Evolutionary conservation across 2,888 invertebrate species (phyloP).

Genomic region (Melipona bicolor): DNA sequence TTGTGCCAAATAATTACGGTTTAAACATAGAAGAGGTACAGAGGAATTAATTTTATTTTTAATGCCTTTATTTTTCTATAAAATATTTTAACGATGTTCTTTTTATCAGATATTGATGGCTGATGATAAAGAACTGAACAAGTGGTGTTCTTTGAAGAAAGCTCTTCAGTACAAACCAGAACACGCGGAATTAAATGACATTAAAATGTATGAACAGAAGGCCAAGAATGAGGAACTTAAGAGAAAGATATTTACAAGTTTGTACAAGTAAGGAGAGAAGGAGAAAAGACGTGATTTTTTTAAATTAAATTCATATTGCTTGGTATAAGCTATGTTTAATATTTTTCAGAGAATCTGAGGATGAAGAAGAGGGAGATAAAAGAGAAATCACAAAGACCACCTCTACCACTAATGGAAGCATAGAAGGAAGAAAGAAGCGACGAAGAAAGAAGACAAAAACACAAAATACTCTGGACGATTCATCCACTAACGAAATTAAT

Average conservation of each 20-base stretch:
- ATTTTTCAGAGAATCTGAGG: constrained; percentile 60
- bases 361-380: constrained; percentile 76
- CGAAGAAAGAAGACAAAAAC: constrained; percentile 79
- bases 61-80: background rate
- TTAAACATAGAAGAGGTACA: constrained; percentile 94
- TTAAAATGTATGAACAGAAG: constrained; percentile 90
- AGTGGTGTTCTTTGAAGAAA: constrained; percentile 97
- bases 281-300: background rate
- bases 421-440: constrained; percentile 42
- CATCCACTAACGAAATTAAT: background rate
- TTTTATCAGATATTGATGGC: constrained; percentile 92
- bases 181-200: constrained; percentile 92
- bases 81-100: constrained; percentile 32
- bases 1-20: constrained; percentile 96
- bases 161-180: constrained; percentile 91
- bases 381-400: constrained; percentile 71
- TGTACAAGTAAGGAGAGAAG: constrained; percentile 86
- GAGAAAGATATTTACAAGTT: constrained; percentile 91
- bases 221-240: constrained; percentile 90
- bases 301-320: background rate
- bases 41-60: constrained; percentile 8
- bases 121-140: constrained; percentile 96
- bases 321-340: constrained; percentile 19
- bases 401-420: constrained; percentile 69
- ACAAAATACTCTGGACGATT: constrained; percentile 40